phyloP scores from a whole-genome alignment of 1,140 invertebrate species.

The Orius laevigatus region DNA sequence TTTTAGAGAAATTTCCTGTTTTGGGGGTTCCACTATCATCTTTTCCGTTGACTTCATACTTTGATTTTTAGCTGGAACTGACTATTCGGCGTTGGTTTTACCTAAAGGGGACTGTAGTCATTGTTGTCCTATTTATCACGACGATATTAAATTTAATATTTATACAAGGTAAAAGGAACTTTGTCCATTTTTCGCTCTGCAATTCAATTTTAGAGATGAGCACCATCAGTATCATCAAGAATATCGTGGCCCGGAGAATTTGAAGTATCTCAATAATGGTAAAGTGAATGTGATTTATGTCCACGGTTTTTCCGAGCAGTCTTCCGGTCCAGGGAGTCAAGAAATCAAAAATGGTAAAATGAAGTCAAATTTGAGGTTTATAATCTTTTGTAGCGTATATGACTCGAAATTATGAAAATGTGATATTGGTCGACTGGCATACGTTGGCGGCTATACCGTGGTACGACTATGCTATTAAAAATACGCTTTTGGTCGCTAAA shows the following conservation, averaged over 20 bases:
- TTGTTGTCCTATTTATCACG: constrained; percentile 47
- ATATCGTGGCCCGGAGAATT: not conserved
- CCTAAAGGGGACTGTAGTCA: constrained; percentile 49
- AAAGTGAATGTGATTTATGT: constrained; percentile 53
- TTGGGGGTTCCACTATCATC: too few species aligned
- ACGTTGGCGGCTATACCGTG: constrained; percentile 23
- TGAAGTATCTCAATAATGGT: constrained; percentile 25
- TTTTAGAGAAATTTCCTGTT: too few species aligned
- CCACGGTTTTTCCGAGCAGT: constrained; percentile 56
- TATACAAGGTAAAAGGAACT: constrained; percentile 19
- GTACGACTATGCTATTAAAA: constrained; percentile 48
- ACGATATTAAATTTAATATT: constrained; percentile 42
- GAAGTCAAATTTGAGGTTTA: too few species aligned
- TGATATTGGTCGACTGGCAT: constrained; percentile 57
- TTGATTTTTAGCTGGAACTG: constrained; percentile 33
- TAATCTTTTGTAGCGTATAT: constrained; percentile 24
- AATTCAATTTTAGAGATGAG: too few species aligned
- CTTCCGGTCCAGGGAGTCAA: constrained; percentile 37
- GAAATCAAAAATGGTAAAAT: constrained; percentile 45
- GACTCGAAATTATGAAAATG: constrained; percentile 43
- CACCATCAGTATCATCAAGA: not conserved
- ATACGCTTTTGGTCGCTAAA: constrained; percentile 43
- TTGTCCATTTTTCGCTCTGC: not conserved
- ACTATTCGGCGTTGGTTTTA: constrained; percentile 38
- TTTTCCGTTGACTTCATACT: too few species aligned